These are phyloP conservation scores for Himalopsyche tibetana DNA, from an alignment of 2,888 invertebrate species.

Conservation along the genomic window DNA sequence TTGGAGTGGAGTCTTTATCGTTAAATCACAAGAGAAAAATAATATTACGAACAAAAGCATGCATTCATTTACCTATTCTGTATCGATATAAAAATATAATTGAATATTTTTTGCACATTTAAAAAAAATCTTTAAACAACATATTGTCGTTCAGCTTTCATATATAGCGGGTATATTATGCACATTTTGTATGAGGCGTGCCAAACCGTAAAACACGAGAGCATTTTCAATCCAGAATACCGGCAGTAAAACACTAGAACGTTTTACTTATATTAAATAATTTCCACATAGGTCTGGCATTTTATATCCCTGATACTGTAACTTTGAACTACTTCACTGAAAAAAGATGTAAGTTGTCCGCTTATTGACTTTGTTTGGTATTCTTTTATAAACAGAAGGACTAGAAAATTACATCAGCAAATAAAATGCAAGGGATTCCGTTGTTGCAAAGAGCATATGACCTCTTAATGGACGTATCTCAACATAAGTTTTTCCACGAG, in stretches of 20 bases:
- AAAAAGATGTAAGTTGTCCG: neutral
- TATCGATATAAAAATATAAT: neutral
- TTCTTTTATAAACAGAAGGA: too few relatives aligned
- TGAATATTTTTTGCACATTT: neutral
- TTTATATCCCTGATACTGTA: conserved; percentile 5
- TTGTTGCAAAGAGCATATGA: too few relatives aligned
- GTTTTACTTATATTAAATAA: conserved; percentile 19
- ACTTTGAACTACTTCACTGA: neutral
- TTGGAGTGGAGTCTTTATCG: too few relatives aligned
- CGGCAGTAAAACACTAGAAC: neutral
- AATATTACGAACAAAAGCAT: too few relatives aligned
- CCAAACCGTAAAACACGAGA: conserved; percentile 13
- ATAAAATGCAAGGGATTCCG: too few relatives aligned
- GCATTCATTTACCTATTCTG: too few relatives aligned
- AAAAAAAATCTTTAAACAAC: neutral
- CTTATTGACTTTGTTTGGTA: too few relatives aligned
- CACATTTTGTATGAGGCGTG: conserved; percentile 12
- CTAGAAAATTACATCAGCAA: too few relatives aligned
- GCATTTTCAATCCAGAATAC: neutral
- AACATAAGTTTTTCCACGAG: too few relatives aligned
- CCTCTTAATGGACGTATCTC: too few relatives aligned
- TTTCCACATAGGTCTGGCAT: neutral
- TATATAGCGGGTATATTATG: neutral
- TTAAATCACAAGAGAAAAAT: too few relatives aligned
- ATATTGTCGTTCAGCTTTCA: neutral